Evolutionary conservation across 2,888 invertebrate genomes (phyloP).

Genomic region (Glaucopsyche alexis): DNA sequence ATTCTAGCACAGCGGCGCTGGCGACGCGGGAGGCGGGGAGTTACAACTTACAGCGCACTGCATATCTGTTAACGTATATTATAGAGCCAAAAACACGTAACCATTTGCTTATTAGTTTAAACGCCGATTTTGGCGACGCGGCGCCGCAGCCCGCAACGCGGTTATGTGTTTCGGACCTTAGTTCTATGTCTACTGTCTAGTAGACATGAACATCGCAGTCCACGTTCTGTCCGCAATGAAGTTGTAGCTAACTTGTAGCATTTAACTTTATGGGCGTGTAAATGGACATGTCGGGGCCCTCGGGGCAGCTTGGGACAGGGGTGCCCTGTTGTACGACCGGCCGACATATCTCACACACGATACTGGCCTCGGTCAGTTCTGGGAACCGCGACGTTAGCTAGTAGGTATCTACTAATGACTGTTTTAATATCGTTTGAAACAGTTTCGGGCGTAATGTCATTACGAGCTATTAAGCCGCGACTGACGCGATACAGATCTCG

Average conservation of each 20-base stretch:
- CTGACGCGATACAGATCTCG: slow-evolving; percentile 18
- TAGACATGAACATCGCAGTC: not conserved
- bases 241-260: not conserved
- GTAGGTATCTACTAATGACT: not conserved
- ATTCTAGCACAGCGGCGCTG: too few relatives aligned
- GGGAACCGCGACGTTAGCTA: not conserved
- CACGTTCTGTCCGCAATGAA: not conserved
- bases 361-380: not conserved
- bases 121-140: too few relatives aligned
- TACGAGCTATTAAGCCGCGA: slow-evolving; percentile 3
- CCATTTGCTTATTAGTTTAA: too few relatives aligned
- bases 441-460: not conserved
- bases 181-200: not conserved
- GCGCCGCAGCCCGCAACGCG: too few relatives aligned
- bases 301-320: not conserved
- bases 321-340: not conserved
- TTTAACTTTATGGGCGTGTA: not conserved
- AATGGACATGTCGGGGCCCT: not conserved
- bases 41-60: too few relatives aligned
- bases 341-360: not conserved
- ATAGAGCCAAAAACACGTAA: too few relatives aligned
- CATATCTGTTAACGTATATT: too few relatives aligned
- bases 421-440: not conserved
- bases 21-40: too few relatives aligned
- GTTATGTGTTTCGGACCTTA: too few relatives aligned